Conservation (phyloP, 1,140 invertebrate species). For the Phthorimaea operculella region DNA sequence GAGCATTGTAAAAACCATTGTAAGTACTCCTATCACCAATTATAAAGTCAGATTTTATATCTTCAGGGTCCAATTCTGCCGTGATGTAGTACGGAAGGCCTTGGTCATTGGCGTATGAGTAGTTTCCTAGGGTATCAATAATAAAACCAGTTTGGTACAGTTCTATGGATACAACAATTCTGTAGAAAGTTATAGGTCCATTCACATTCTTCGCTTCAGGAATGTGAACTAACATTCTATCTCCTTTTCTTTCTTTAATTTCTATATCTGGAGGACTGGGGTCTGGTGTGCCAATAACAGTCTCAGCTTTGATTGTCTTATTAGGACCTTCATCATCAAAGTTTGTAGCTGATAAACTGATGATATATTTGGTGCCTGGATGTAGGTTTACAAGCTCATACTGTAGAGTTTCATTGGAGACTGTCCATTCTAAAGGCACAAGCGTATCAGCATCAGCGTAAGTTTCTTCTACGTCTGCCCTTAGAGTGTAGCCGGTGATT, state of each 20-base stretch:
- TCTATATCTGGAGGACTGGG: slow-evolving; percentile 71
- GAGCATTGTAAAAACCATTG: slow-evolving; percentile 83
- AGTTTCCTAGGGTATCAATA: slow-evolving; percentile 69
- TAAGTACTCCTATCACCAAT: slow-evolving; percentile 82
- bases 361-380: slow-evolving; percentile 78
- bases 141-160: slow-evolving; percentile 71
- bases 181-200: slow-evolving; percentile 78
- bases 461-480: slow-evolving; percentile 57
- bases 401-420: slow-evolving; percentile 59
- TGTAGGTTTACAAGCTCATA: slow-evolving; percentile 72
- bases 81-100: slow-evolving; percentile 82
- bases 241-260: slow-evolving; percentile 69
- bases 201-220: slow-evolving; percentile 74
- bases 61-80: slow-evolving; percentile 75
- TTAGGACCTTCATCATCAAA: slow-evolving; percentile 70
- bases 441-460: slow-evolving; percentile 46
- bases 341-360: slow-evolving; percentile 75
- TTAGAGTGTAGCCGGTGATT: slow-evolving; percentile 63
- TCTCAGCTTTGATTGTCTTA: slow-evolving; percentile 69
- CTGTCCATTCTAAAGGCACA: slow-evolving; percentile 57
- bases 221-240: slow-evolving; percentile 72
- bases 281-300: slow-evolving; percentile 77
- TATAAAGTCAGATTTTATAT: slow-evolving; percentile 73
- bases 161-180: slow-evolving; percentile 78
- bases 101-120: slow-evolving; percentile 69